Conservation (phyloP, 2,888 invertebrate species). For the Dexiosoma caninum region DNA sequence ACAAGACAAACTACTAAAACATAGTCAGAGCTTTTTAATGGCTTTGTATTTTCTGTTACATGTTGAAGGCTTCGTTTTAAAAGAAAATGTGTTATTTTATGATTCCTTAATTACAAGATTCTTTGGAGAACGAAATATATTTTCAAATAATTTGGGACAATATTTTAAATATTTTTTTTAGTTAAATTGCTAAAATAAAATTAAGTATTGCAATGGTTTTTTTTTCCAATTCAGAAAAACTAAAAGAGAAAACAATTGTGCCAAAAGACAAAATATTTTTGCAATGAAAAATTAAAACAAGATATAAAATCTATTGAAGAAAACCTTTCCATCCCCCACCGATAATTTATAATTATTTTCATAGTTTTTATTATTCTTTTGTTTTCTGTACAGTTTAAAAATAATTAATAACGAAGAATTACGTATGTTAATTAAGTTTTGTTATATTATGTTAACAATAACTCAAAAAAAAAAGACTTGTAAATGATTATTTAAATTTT, state of each 20-base stretch:
- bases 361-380: constrained; percentile 11
- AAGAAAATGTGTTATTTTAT: constrained; percentile 43
- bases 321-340: constrained; percentile 57
- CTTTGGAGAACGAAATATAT: constrained; percentile 56
- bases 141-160: constrained; percentile 43
- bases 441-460: constrained; percentile 53
- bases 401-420: background rate
- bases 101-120: constrained; percentile 52
- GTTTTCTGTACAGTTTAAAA: constrained; percentile 41
- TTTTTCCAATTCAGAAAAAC: constrained; percentile 2
- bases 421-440: constrained; percentile 46
- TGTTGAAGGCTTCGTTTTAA: constrained; percentile 33
- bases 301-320: background rate
- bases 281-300: constrained; percentile 11
- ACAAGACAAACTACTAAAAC: constrained; percentile 26
- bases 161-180: constrained; percentile 37
- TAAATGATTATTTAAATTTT: constrained; percentile 42
- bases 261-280: constrained; percentile 49
- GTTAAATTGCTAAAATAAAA: constrained; percentile 4
- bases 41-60: constrained; percentile 6
- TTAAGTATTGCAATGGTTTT: constrained; percentile 23
- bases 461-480: constrained; percentile 51
- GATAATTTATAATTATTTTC: constrained; percentile 57
- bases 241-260: constrained; percentile 46
- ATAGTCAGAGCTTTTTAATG: constrained; percentile 19